A percentile compares a stretch with the other conserved stretches of the same genome.
phyloP scores from a whole-genome alignment of 1,140 invertebrate genomes.

The Drosophila ananassae region DNA sequence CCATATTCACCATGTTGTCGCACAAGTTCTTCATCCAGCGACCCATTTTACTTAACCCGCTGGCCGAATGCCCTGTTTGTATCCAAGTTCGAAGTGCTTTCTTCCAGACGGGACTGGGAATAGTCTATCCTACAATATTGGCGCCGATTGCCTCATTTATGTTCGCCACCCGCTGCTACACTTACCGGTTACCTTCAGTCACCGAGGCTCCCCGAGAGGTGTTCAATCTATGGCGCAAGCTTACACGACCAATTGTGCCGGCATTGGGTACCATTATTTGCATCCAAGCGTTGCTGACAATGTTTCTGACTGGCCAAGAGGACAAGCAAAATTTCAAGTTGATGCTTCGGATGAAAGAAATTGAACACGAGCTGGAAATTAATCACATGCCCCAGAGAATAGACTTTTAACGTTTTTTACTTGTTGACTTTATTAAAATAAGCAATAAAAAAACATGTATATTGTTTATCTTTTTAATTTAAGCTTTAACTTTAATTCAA shows the following conservation, averaged over 20 bases:
- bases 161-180: slow-evolving; percentile 84
- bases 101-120: slow-evolving; percentile 77
- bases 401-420: slow-evolving; percentile 55
- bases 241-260: slow-evolving; percentile 82
- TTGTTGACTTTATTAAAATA: slow-evolving; percentile 20
- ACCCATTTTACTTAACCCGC: slow-evolving; percentile 72
- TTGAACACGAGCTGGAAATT: slow-evolving; percentile 62
- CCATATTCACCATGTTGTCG: slow-evolving; percentile 76
- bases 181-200: slow-evolving; percentile 84
- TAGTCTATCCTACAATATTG: slow-evolving; percentile 83
- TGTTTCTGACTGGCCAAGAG: slow-evolving; percentile 84
- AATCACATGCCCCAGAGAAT: slow-evolving; percentile 46
- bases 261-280: slow-evolving; percentile 75
- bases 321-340: slow-evolving; percentile 80
- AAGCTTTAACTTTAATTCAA: not conserved
- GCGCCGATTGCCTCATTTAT: slow-evolving; percentile 84
- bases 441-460: slow-evolving; percentile 15
- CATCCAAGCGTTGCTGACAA: slow-evolving; percentile 82
- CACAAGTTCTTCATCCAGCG: slow-evolving; percentile 84
- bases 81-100: slow-evolving; percentile 81
- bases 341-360: slow-evolving; percentile 66
- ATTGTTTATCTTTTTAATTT: no score
- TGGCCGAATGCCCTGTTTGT: slow-evolving; percentile 83
- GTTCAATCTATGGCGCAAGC: slow-evolving; percentile 77
- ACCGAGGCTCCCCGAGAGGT: slow-evolving; percentile 83